Evolutionary conservation across 2,797 vertebrate genomes (phyloP).

Genomic region (Gallinago solitaria): DNA sequence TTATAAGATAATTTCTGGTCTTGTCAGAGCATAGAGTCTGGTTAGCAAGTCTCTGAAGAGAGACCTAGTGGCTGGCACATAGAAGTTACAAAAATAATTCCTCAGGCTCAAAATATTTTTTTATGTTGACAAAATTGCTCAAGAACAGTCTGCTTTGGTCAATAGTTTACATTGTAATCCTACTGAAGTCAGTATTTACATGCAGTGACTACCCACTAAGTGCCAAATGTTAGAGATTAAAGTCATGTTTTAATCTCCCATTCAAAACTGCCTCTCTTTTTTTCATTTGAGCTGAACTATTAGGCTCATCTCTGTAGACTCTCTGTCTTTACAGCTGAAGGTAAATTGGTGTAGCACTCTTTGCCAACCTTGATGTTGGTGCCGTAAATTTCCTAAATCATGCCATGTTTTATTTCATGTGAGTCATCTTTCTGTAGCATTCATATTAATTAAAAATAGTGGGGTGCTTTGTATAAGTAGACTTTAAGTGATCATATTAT

Average conservation of each 20-base stretch:
- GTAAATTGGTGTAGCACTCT: background rate
- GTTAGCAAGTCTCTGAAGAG: background rate
- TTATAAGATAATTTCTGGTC: conserved; percentile 3
- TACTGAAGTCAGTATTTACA: background rate
- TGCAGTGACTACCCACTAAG: background rate
- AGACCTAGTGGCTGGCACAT: background rate
- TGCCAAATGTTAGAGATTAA: background rate
- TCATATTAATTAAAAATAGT: background rate
- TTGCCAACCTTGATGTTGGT: background rate
- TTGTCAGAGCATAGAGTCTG: background rate
- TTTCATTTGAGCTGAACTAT: background rate
- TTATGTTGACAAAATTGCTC: background rate
- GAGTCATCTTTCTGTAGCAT: background rate
- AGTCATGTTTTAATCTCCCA: background rate
- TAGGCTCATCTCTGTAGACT: background rate
- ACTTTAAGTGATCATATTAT: background rate
- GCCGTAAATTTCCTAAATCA: background rate
- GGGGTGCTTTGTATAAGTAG: background rate
- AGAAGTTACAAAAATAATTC: background rate
- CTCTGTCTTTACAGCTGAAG: background rate
- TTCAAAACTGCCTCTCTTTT: background rate
- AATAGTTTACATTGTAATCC: background rate
- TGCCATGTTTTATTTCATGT: background rate
- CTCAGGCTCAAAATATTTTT: background rate
- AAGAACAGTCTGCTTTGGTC: background rate